Conservation (phyloP, 2,888 invertebrate species). For the Nymphalis polychloros region DNA sequence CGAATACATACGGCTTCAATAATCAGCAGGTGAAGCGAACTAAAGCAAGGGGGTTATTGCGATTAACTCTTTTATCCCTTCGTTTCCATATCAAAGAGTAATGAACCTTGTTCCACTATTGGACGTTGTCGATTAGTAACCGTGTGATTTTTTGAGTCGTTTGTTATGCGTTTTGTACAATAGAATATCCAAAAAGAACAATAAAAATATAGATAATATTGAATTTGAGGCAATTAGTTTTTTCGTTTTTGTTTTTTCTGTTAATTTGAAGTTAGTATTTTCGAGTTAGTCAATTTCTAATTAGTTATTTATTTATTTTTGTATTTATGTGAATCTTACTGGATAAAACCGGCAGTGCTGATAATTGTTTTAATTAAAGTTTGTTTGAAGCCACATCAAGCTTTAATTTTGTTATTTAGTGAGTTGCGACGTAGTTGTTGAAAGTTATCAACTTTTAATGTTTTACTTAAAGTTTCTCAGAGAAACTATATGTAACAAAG, state of each 20-base stretch:
- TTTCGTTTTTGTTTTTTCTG: too few species aligned
- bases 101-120: slow-evolving; percentile 79
- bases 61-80: slow-evolving; percentile 82
- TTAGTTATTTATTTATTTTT: slow-evolving; percentile 14
- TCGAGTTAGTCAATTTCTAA: slow-evolving; percentile 32
- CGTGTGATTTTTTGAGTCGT: slow-evolving; percentile 63
- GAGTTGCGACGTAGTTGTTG: not conserved
- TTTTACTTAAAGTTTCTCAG: slow-evolving; percentile 45
- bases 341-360: slow-evolving; percentile 26
- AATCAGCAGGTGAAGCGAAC: slow-evolving; percentile 81
- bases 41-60: slow-evolving; percentile 79
- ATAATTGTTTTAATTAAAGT: too few species aligned
- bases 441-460: slow-evolving; percentile 6
- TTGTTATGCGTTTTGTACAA: slow-evolving; percentile 22
- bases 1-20: slow-evolving; percentile 80
- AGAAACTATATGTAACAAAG: slow-evolving; percentile 68
- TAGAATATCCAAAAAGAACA: slow-evolving; percentile 3
- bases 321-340: slow-evolving; percentile 34
- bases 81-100: slow-evolving; percentile 81
- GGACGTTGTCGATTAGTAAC: slow-evolving; percentile 71
- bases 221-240: not conserved
- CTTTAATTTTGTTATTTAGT: slow-evolving; percentile 2
- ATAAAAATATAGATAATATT: not conserved
- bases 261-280: slow-evolving; percentile 6
- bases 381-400: not conserved